Base-by-base conservation (phyloP, 2,888 invertebrate species). In the Acanthopleura granulata region DNA sequence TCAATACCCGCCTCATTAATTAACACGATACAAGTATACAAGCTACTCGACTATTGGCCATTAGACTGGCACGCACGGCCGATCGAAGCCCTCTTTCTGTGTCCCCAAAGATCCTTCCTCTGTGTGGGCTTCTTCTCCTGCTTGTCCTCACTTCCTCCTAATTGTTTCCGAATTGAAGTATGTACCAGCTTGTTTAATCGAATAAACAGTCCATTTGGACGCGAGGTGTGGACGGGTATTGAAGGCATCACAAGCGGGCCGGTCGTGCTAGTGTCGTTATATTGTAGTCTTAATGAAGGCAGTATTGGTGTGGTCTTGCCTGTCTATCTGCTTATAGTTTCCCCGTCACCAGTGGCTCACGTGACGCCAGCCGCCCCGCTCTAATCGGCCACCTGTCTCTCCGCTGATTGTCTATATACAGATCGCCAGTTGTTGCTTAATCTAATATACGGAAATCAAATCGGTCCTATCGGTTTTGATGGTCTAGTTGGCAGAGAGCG, bases 391-490 rank as follows among this genome's bases (percentile, higher is more conserved):
- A 57, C 57, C 57, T 57, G 57, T 18, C 57, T 57, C 3, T 22
- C 22, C 57, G 57, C 22, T 57, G 57, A 57, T 57, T 57, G 57
- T 57, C 57, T 57, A 18, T 57, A 57, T 57, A 57, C 57, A 18
- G 57, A 57, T 57, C n/a, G 22, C 57, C 57, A 57, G 57, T 57
- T 57, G 22, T 57, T 22, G 57, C n/a, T 18, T n/a, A 57, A 57
- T 57, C 57, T 22, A n/a, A 22, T 57, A 57, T 18, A 57, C 57
- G 57, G 57, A 57, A 57, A 57, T 57, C 57, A 57, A 57, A 57
- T 57, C 57, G 18, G 1, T 6, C 57, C 57, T n/a, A 57, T 57
- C 57, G 57, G n/a, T 57, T 57, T 57, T 57, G 57, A 57, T 57
- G 57, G 57, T 57, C 57, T 57, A 18, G 18, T 40, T 40, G 40